Evolutionary conservation across 2,113 vertebrate genomes (phyloP).

Genomic region (Daubentonia madagascariensis): DNA sequence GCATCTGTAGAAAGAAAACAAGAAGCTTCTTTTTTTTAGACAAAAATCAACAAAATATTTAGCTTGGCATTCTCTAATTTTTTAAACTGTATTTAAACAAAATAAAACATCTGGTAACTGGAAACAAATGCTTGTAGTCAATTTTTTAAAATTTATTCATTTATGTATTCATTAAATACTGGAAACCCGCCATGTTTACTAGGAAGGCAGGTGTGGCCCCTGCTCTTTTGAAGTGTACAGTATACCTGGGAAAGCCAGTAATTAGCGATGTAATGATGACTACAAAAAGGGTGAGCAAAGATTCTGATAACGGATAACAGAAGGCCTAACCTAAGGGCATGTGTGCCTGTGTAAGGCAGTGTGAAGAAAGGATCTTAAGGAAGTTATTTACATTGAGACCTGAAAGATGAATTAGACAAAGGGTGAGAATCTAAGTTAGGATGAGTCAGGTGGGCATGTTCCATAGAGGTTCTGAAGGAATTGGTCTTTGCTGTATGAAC

Average conservation of each 20-base stretch:
- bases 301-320: neutral
- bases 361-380: neutral
- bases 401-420: neutral
- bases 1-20: constrained; percentile 43
- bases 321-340: neutral
- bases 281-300: neutral
- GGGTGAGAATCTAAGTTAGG: neutral
- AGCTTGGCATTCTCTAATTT: constrained; percentile 45
- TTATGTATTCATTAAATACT: neutral
- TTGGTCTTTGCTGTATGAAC: neutral
- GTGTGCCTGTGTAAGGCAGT: neutral
- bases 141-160: neutral
- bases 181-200: neutral
- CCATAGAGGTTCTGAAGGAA: neutral
- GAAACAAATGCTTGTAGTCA: constrained; percentile 6
- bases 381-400: neutral
- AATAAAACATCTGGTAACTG: constrained; percentile 50
- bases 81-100: constrained; percentile 55
- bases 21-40: neutral
- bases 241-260: neutral
- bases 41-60: constrained; percentile 60
- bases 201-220: neutral
- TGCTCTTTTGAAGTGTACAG: neutral
- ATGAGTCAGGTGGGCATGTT: neutral
- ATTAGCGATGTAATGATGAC: neutral